Percentiles rank a stretch among this genome's conserved stretches.
Evolutionary conservation across 2,113 vertebrate species (phyloP).

Genomic region (Andinoacara biseriatus): DNA sequence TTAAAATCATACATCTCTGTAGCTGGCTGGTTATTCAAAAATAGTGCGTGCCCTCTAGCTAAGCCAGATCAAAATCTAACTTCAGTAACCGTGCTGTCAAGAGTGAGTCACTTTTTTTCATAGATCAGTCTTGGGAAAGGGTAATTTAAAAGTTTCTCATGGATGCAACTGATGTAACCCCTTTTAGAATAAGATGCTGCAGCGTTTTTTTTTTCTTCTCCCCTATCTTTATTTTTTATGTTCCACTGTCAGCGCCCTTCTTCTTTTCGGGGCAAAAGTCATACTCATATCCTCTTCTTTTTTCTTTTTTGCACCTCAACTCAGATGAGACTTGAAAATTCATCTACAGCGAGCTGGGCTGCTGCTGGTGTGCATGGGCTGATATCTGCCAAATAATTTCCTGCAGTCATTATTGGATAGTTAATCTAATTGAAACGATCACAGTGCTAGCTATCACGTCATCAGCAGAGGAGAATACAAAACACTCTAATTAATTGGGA

Average conservation of each 20-base stretch:
- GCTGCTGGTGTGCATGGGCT: neutral
- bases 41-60: neutral
- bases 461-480: neutral
- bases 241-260: neutral
- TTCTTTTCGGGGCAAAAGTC: neutral
- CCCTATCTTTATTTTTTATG: neutral
- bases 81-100: conserved; percentile 24
- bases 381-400: neutral
- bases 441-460: neutral
- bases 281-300: neutral
- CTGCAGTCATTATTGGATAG: neutral
- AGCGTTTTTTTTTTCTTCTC: neutral
- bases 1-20: neutral
- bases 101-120: conserved; percentile 27
- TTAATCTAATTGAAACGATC: neutral
- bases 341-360: neutral
- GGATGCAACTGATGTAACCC: conserved; percentile 13
- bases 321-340: neutral
- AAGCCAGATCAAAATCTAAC: conserved; percentile 8
- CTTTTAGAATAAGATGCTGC: neutral
- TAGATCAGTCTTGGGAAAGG: neutral
- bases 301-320: neutral
- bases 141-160: neutral
- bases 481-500: neutral
- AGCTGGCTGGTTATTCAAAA: conserved; percentile 7